phyloP scores from a whole-genome alignment of 2,113 vertebrate species.

The Pterocles burchelli region DNA sequence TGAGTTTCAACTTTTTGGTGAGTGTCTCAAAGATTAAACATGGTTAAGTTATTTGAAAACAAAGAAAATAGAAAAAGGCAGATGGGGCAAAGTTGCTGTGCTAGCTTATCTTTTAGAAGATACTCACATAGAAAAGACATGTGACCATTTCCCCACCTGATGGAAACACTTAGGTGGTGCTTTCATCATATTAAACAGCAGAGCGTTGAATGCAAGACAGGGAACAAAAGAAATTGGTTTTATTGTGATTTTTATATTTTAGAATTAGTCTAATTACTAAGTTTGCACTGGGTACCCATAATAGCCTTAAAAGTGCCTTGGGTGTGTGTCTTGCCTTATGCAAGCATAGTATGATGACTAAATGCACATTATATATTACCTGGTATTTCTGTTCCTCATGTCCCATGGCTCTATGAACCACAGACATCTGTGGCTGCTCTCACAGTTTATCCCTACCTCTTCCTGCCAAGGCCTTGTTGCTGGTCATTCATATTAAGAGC shows the following conservation, averaged over 20 bases:
- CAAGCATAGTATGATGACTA: background rate
- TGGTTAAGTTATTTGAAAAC: background rate
- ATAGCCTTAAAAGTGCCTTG: background rate
- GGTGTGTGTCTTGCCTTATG: background rate
- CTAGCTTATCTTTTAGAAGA: background rate
- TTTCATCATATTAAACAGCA: background rate
- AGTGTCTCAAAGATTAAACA: background rate
- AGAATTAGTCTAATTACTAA: background rate
- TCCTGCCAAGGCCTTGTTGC: background rate
- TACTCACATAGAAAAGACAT: background rate
- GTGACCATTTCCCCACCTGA: background rate
- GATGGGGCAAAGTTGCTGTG: background rate
- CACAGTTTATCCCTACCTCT: background rate
- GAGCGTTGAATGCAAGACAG: background rate
- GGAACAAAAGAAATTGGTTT: background rate
- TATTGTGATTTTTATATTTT: background rate
- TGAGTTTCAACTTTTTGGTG: background rate
- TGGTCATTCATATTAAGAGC: background rate
- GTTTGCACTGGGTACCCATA: background rate
- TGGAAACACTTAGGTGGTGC: background rate
- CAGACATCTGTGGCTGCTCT: background rate
- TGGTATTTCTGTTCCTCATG: background rate
- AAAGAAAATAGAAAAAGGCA: background rate
- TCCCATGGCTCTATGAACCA: background rate
- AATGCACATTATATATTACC: background rate